phyloP scores from a whole-genome alignment of 2,797 vertebrate species.

The Fistularia tabacaria region DNA sequence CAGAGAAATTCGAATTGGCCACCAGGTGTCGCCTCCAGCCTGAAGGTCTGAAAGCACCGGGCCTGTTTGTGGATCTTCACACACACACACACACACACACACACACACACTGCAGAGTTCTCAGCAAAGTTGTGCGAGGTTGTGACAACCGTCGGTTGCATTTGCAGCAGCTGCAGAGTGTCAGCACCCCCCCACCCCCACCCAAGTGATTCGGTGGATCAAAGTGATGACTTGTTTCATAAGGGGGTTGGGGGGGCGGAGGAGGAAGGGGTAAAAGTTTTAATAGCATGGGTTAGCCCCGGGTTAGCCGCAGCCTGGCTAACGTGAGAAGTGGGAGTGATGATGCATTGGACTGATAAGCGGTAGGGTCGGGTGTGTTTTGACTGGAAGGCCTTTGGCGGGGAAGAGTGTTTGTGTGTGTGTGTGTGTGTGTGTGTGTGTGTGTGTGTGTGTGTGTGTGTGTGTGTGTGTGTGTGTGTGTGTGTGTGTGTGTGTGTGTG shows the following conservation, averaged over 20 bases:
- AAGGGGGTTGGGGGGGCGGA: background rate
- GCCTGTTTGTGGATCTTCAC: no score
- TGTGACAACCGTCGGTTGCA: conserved; percentile 21
- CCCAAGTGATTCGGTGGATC: conserved; percentile 27
- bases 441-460: no score
- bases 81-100: no score
- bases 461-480: no score
- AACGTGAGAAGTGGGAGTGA: conserved; percentile 32
- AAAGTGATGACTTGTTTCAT: conserved; percentile 32
- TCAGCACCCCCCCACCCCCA: conserved; percentile 35
- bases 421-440: no score
- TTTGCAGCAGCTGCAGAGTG: conserved; percentile 51
- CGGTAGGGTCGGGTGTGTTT: conserved; percentile 20
- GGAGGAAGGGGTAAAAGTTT: no score
- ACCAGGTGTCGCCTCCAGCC: no score
- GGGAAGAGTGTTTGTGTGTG: conserved; percentile 1
- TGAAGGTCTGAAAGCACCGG: no score
- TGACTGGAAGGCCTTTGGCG: conserved; percentile 43
- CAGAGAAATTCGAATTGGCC: no score
- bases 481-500: no score
- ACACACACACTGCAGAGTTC: no score
- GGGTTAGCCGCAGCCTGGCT: conserved; percentile 27
- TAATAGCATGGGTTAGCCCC: conserved; percentile 6
- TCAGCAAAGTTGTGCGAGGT: no score
- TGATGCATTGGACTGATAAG: conserved; percentile 40